Base-by-base conservation (phyloP, 64 coral and sea anemone genomes). In the Astreopora myriophthalma region DNA sequence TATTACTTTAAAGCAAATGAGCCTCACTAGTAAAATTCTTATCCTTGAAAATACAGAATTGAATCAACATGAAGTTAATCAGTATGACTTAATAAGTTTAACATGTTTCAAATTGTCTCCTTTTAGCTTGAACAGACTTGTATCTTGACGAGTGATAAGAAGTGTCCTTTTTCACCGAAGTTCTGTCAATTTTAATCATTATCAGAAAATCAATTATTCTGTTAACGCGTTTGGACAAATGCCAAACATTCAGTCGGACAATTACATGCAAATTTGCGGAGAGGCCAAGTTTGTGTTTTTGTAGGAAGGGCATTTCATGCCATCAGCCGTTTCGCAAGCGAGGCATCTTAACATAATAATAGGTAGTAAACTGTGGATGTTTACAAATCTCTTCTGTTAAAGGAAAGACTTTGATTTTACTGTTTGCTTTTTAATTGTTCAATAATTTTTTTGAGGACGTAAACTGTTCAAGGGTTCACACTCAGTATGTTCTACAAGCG, bases 381-480 rank as follows among this genome's bases (percentile, higher is more conserved):
- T 83, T 83, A 64, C 32, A 83, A 64, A 39, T 83, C 57, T 34
- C 52, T 38, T 58, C 34, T 78, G 14, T 8, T 34, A 60, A 38
- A 63, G 79, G 31, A 83, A 64, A 29, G 57, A 64, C 11, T 83
- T 83, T 20, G 22, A 38, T 23, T 13, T 39, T 25, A 51, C 20
- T 65, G 32, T 83, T 73, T 37, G 70, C 37, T 3, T 36, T 0
- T 12, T 17, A 39, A 10, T 40, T 83, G 57, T 65, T 64, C 1
- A 13, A 32, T 0, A n/a, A 38, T 8, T 83, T 80, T 80, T 48
- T 48, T 61, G 60, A 80, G 79, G 35, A 60, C 80, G 71, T 40
- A 34, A 72, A 46, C 39, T 16, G 38, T 63, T 42, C 60, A 66
- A 68, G 65, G 86, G 28, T 68, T 78, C 73, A 93, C n/a, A n/a